phyloP scores from a whole-genome alignment of 2,888 invertebrate species.

The Stegophylla sp. region DNA sequence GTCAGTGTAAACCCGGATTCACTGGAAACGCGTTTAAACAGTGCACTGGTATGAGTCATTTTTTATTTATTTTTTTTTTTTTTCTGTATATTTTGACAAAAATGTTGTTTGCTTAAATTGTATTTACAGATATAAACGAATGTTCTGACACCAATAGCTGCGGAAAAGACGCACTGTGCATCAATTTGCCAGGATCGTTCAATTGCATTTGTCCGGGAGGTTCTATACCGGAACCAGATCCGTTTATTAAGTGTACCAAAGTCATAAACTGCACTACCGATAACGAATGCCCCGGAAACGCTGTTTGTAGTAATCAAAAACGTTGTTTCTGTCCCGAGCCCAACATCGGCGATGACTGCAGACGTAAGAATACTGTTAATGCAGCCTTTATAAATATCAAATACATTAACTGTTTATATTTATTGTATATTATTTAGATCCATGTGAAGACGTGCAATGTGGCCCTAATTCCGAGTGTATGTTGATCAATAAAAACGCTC shows the following conservation, averaged over 20 bases:
- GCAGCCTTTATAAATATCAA: neutral
- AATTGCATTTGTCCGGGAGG: conserved; percentile 82
- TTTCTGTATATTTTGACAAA: neutral
- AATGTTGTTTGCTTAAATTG: too few relatives aligned
- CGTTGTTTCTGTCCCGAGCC: conserved; percentile 89
- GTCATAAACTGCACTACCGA: conserved; percentile 79
- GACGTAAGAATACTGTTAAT: conserved; percentile 73
- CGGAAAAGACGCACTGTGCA: conserved; percentile 81
- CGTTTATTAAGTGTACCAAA: conserved; percentile 80
- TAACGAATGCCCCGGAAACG: conserved; percentile 87
- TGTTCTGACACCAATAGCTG: conserved; percentile 75
- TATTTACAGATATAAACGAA: conserved; percentile 77
- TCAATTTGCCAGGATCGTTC: conserved; percentile 79
- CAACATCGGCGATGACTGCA: conserved; percentile 87
- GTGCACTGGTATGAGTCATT: conserved; percentile 72
- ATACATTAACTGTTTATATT: too few relatives aligned
- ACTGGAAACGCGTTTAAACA: conserved; percentile 83
- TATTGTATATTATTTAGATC: conserved; percentile 78
- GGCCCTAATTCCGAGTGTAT: conserved; percentile 89
- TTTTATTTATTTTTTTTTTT: too few relatives aligned
- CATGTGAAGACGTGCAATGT: conserved; percentile 84
- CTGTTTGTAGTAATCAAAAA: conserved; percentile 79
- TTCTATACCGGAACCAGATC: conserved; percentile 83
- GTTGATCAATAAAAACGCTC: conserved; percentile 80
- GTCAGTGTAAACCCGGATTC: conserved; percentile 83